Percentiles rank a stretch among this genome's conserved stretches.
Conservation (phyloP, 2,797 vertebrate species). For the Hypotaenidia philippensis region DNA sequence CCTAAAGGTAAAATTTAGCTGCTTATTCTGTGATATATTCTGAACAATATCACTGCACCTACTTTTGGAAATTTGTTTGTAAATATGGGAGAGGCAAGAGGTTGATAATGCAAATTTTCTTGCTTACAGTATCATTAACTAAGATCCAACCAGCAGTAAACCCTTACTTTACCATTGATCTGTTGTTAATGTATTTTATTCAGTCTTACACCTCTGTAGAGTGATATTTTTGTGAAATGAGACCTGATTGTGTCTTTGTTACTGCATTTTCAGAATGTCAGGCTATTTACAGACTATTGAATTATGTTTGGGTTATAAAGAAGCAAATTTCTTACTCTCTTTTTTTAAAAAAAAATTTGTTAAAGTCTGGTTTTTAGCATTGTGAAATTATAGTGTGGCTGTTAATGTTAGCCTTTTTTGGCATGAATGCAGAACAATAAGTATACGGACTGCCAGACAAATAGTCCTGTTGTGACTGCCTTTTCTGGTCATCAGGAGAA, state of each 20-base stretch:
- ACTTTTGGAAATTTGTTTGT: background rate
- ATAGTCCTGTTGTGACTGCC: background rate
- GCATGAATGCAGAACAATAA: background rate
- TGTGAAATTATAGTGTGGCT: background rate
- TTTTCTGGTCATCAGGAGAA: background rate
- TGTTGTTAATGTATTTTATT: background rate
- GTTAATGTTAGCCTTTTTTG: background rate
- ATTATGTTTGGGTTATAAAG: background rate
- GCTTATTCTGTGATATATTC: background rate
- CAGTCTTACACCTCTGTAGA: background rate
- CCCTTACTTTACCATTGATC: background rate
- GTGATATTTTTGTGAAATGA: background rate
- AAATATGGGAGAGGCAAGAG: background rate
- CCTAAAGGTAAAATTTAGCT: constrained; percentile 87
- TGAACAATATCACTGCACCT: background rate
- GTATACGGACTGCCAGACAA: background rate
- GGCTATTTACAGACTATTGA: background rate
- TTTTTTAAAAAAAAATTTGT: background rate
- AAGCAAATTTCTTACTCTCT: background rate
- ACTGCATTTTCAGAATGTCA: background rate
- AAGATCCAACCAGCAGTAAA: background rate
- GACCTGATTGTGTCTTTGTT: background rate
- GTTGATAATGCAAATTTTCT: background rate
- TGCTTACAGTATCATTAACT: background rate
- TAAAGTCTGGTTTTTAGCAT: background rate